Percentiles rank a stretch among this genome's conserved stretches.
phyloP scores from a whole-genome alignment of 2,888 invertebrate genomes.

The Cephus nigrinus region DNA sequence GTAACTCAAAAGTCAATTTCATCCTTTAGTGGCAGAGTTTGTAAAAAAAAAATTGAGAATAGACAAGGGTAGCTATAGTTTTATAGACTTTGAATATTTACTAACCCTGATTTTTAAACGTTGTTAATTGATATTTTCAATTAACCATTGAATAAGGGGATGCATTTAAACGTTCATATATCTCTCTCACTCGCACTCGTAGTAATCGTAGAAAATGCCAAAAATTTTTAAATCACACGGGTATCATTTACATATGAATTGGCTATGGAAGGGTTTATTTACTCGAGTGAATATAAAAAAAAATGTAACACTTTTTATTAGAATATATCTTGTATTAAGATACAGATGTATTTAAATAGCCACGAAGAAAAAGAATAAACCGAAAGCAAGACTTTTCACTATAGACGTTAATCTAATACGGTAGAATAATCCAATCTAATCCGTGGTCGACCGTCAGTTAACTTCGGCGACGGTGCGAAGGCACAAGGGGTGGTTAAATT shows the following conservation, averaged over 20 bases:
- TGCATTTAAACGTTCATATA: not conserved
- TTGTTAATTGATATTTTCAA: not conserved
- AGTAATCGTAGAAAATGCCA: not conserved
- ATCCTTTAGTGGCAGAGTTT: not conserved
- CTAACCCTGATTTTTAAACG: not conserved
- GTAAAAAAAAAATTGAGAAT: not conserved
- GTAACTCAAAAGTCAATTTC: not conserved
- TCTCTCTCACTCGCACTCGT: not conserved
- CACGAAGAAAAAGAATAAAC: slow-evolving; percentile 25
- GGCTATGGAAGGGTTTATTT: not conserved
- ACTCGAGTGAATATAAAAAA: not conserved
- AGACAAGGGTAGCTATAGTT: not conserved
- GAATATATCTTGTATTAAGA: not conserved
- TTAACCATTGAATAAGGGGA: not conserved
- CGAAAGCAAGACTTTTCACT: slow-evolving; percentile 50
- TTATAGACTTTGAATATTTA: not conserved
- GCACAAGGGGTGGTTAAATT: slow-evolving; percentile 55
- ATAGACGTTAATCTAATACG: slow-evolving; percentile 53
- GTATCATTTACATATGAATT: not conserved
- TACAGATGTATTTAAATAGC: not conserved
- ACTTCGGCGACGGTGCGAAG: slow-evolving; percentile 44
- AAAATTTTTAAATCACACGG: not conserved
- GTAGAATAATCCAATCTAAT: slow-evolving; percentile 53
- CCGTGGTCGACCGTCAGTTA: slow-evolving; percentile 51
- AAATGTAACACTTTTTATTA: not conserved